These are phyloP conservation scores for Ceratina australensis DNA, from an alignment of 1,140 invertebrate species.

Conservation along the genomic window DNA sequence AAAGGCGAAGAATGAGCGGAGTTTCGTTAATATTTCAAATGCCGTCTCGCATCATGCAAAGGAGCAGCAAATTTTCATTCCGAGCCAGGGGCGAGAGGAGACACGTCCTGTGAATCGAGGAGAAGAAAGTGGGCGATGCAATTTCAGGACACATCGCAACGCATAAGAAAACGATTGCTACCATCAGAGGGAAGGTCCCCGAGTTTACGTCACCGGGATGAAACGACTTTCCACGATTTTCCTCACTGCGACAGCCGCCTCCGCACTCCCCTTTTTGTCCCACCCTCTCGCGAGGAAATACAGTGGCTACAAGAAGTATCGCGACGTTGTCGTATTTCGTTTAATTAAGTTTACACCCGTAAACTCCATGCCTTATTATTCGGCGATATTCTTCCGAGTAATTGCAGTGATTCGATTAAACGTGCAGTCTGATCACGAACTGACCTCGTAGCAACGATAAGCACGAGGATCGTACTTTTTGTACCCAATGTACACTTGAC, in stretches of 20 bases:
- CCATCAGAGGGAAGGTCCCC: slow-evolving; percentile 14
- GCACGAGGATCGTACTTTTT: too few relatives aligned
- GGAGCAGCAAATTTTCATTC: slow-evolving; percentile 24
- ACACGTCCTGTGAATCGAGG: too few relatives aligned
- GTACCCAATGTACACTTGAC: too few relatives aligned
- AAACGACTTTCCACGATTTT: slow-evolving; percentile 32
- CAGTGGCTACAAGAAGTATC: background rate
- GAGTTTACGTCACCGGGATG: background rate
- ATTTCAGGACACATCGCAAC: slow-evolving; percentile 13
- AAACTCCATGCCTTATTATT: too few relatives aligned
- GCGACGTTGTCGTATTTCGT: too few relatives aligned
- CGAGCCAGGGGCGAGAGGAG: too few relatives aligned
- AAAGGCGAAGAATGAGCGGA: too few relatives aligned
- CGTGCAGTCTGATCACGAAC: too few relatives aligned
- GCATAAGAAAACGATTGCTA: slow-evolving; percentile 32
- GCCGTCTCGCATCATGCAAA: background rate
- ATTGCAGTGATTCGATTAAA: too few relatives aligned
- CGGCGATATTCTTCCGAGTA: too few relatives aligned
- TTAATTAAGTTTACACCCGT: too few relatives aligned
- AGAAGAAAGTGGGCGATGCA: slow-evolving; percentile 2
- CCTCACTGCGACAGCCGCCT: background rate
- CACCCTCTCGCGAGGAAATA: slow-evolving; percentile 17
- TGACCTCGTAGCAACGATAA: too few relatives aligned
- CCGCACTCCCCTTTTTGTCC: background rate
- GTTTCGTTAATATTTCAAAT: background rate